These are phyloP conservation scores for Steinernema hermaphroditum DNA, from an alignment of 2,888 invertebrate species.

Conservation along the genomic window DNA sequence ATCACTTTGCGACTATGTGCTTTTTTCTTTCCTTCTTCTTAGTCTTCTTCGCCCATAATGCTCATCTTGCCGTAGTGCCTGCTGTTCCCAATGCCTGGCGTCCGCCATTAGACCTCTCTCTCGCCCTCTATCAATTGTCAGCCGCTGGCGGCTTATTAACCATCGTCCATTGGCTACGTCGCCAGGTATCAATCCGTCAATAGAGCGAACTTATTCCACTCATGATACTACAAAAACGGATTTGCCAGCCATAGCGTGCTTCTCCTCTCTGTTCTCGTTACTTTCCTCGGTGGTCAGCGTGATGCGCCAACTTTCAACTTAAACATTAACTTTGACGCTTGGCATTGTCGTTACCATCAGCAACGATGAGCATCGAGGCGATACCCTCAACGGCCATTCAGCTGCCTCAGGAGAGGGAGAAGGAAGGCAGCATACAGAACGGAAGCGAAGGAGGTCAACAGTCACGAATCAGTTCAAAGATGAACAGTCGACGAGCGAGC, in stretches of 20 bases:
- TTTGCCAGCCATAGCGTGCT: background rate
- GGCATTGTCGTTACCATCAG: too few species aligned
- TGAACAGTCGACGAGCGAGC: slow-evolving; percentile 25
- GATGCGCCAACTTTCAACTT: slow-evolving; percentile 1
- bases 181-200: slow-evolving; percentile 25
- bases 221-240: slow-evolving; percentile 11
- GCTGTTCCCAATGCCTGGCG: slow-evolving; percentile 30
- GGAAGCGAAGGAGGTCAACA: slow-evolving; percentile 28
- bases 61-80: slow-evolving; percentile 30
- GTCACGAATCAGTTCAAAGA: slow-evolving; percentile 10
- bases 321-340: too few species aligned
- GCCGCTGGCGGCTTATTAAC: slow-evolving; percentile 31
- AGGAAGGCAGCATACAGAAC: slow-evolving; percentile 7
- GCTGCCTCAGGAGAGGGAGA: background rate
- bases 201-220: slow-evolving; percentile 16
- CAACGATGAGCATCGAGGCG: slow-evolving; percentile 18
- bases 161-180: slow-evolving; percentile 27
- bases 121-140: slow-evolving; percentile 31
- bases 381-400: slow-evolving; percentile 18
- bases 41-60: slow-evolving; percentile 31
- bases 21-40: slow-evolving; percentile 27
- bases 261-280: background rate
- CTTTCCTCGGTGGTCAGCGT: background rate
- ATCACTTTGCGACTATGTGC: slow-evolving; percentile 30
- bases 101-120: slow-evolving; percentile 31